These are phyloP conservation scores for Fistularia commersonii DNA, from an alignment of 2,797 vertebrate genomes.

Conservation along the genomic window DNA sequence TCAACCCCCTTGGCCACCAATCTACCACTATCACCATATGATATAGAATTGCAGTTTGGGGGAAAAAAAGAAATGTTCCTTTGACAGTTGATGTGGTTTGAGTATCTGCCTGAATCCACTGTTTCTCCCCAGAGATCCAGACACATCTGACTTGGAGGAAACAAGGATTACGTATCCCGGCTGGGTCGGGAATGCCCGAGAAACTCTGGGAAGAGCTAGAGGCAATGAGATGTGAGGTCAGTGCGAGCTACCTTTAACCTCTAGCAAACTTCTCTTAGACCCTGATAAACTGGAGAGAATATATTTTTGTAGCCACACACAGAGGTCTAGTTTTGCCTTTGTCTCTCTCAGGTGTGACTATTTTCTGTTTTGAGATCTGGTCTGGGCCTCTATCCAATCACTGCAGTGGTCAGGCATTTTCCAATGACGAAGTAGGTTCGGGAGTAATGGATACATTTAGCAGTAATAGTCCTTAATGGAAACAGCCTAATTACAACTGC, in stretches of 20 bases:
- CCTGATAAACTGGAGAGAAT: too few species aligned
- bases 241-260: too few species aligned
- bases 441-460: conserved; percentile 70
- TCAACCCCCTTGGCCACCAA: too few species aligned
- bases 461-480: conserved; percentile 75
- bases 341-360: conserved; percentile 56
- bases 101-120: neutral
- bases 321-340: conserved; percentile 21
- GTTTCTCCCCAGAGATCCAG: neutral
- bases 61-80: too few species aligned
- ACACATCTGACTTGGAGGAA: neutral
- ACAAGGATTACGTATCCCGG: neutral
- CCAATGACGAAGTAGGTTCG: conserved; percentile 54
- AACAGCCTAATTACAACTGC: conserved; percentile 71
- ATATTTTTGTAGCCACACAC: neutral
- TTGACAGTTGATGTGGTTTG: conserved; percentile 1
- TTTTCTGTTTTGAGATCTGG: conserved; percentile 41
- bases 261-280: too few species aligned
- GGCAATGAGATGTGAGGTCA: too few species aligned
- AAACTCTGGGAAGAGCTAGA: neutral
- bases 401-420: conserved; percentile 55
- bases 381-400: conserved; percentile 44
- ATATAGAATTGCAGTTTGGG: too few species aligned
- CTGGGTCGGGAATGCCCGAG: neutral
- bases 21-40: too few species aligned